These are phyloP conservation scores for Nemotelus pantherinus DNA, from an alignment of 2,888 invertebrate species.

Conservation along the genomic window DNA sequence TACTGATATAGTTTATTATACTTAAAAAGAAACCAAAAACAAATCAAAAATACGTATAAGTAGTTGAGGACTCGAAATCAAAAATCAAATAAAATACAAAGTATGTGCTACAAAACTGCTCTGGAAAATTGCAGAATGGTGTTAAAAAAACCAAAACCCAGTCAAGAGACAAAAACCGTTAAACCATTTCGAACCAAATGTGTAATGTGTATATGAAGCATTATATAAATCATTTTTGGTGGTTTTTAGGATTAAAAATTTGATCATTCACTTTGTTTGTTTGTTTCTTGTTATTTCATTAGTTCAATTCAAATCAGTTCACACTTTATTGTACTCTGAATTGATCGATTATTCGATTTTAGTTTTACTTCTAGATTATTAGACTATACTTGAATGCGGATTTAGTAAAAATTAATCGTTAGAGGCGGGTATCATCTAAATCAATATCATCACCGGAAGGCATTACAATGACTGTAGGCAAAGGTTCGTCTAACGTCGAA, in stretches of 20 bases:
- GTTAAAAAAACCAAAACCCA: slow-evolving; percentile 29
- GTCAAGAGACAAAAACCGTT: slow-evolving; percentile 25
- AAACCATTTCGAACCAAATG: slow-evolving; percentile 7
- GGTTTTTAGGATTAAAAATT: slow-evolving; percentile 2
- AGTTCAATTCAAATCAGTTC: background rate
- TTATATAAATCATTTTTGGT: slow-evolving; percentile 13
- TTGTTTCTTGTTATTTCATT: background rate
- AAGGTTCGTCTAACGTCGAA: slow-evolving; percentile 49
- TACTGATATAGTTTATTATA: background rate
- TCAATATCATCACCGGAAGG: slow-evolving; percentile 58
- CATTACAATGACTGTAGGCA: slow-evolving; percentile 62
- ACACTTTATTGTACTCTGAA: background rate
- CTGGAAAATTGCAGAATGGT: slow-evolving; percentile 2
- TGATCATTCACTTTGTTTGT: background rate
- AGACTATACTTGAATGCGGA: background rate
- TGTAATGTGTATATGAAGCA: slow-evolving; percentile 8
- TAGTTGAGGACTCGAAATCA: background rate
- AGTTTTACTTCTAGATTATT: background rate
- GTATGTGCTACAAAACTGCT: slow-evolving; percentile 18
- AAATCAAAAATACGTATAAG: background rate
- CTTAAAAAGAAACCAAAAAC: slow-evolving; percentile 22
- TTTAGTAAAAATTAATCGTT: slow-evolving; percentile 43
- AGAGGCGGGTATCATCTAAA: slow-evolving; percentile 63
- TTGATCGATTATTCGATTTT: background rate
- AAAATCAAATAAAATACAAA: background rate